These are phyloP conservation scores for Crypturellus tataupa DNA, from an alignment of 2,797 vertebrate species.

Conservation along the genomic window DNA sequence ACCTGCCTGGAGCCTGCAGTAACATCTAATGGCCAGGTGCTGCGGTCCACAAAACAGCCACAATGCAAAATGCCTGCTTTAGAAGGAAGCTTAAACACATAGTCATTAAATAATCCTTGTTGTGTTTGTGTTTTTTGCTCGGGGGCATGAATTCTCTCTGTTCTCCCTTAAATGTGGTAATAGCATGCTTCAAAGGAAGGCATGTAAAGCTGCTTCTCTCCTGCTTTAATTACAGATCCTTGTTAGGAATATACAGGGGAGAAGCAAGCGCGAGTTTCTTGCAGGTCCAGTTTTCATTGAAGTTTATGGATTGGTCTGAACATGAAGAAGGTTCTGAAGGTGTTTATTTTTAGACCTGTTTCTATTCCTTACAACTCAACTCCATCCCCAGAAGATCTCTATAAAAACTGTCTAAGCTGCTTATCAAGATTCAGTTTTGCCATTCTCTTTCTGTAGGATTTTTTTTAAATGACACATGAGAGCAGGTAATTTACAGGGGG, in stretches of 20 bases:
- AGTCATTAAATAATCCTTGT: neutral
- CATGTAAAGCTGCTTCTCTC: neutral
- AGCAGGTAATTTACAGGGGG: neutral
- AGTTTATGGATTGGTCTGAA: neutral
- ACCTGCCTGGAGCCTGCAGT: neutral
- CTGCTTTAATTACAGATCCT: conserved; percentile 42
- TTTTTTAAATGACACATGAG: neutral
- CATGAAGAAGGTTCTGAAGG: conserved; percentile 5
- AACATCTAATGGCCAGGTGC: neutral
- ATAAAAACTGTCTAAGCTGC: neutral
- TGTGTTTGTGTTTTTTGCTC: neutral
- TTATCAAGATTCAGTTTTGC: neutral
- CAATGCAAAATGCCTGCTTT: neutral
- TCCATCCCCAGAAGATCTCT: neutral
- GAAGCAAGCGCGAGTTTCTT: neutral
- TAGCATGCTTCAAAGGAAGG: conserved; percentile 12
- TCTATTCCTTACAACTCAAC: neutral
- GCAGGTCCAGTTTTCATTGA: neutral
- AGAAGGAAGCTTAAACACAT: neutral
- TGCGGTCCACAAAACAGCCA: neutral
- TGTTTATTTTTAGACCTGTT: neutral
- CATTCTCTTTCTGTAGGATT: neutral
- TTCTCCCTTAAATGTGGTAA: neutral
- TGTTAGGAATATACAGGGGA: neutral
- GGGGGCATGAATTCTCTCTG: neutral